Percentiles rank a stretch among this genome's conserved stretches.
Evolutionary conservation across 2,113 vertebrate genomes (phyloP).

Genomic region (Vulpes lagopus): DNA sequence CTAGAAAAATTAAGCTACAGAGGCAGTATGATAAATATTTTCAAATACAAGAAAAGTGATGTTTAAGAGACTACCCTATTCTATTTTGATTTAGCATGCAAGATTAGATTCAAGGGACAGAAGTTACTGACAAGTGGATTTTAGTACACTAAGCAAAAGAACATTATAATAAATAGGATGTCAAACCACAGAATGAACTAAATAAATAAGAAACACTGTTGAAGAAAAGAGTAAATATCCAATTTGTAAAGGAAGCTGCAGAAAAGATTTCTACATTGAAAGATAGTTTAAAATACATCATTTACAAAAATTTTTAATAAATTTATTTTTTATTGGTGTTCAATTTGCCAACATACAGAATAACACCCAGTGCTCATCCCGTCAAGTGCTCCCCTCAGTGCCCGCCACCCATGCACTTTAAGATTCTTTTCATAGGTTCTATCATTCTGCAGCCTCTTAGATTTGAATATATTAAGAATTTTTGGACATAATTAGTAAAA

Average conservation of each 20-base stretch:
- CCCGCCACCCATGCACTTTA: neutral
- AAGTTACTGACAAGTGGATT: slow-evolving; percentile 1
- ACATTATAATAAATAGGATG: neutral
- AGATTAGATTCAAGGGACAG: neutral
- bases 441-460: neutral
- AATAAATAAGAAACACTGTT: neutral
- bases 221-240: neutral
- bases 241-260: neutral
- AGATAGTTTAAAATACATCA: neutral
- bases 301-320: neutral
- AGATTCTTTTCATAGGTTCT: slow-evolving; percentile 1
- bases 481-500: slow-evolving; percentile 42
- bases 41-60: slow-evolving; percentile 32
- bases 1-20: slow-evolving; percentile 46
- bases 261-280: neutral
- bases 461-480: neutral
- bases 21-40: slow-evolving; percentile 34
- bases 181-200: neutral
- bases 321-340: too few relatives aligned
- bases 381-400: too few relatives aligned
- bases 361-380: too few relatives aligned
- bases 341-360: too few relatives aligned
- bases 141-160: slow-evolving; percentile 2
- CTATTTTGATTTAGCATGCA: neutral
- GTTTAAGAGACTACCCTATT: neutral